Conservation (phyloP, 2,113 vertebrate species). For the Lagenorhynchus albirostris region DNA sequence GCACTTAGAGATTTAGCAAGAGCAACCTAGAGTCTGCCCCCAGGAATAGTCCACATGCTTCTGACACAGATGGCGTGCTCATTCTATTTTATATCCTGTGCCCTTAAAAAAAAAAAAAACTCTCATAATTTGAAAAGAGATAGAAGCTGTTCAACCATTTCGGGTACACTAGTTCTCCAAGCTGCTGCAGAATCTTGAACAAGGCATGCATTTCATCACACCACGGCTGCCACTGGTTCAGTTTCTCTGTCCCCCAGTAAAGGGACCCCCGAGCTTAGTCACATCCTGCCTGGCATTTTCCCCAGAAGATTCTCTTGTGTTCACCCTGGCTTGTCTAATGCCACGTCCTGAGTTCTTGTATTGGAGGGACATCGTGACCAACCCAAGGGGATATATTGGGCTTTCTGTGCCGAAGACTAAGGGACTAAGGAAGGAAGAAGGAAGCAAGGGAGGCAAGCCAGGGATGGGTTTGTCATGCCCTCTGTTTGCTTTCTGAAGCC, state of each 20-base stretch:
- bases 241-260: background rate
- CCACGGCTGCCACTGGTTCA: background rate
- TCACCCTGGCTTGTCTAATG: background rate
- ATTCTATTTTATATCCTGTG: slow-evolving; percentile 10
- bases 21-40: background rate
- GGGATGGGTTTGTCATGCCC: background rate
- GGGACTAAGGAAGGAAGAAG: background rate
- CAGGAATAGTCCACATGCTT: background rate
- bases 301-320: background rate
- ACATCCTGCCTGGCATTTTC: background rate
- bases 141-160: background rate
- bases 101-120: background rate
- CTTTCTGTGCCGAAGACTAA: background rate
- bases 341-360: background rate
- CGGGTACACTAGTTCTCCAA: background rate
- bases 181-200: background rate
- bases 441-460: background rate
- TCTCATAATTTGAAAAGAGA: background rate
- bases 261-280: background rate
- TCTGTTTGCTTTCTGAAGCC: background rate
- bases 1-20: background rate
- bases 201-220: background rate
- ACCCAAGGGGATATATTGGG: background rate
- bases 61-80: background rate
- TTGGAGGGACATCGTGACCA: background rate